A percentile compares a stretch with the other conserved stretches of the same genome.
phyloP scores from a whole-genome alignment of 2,113 vertebrate species.

The Blennius ocellaris region DNA sequence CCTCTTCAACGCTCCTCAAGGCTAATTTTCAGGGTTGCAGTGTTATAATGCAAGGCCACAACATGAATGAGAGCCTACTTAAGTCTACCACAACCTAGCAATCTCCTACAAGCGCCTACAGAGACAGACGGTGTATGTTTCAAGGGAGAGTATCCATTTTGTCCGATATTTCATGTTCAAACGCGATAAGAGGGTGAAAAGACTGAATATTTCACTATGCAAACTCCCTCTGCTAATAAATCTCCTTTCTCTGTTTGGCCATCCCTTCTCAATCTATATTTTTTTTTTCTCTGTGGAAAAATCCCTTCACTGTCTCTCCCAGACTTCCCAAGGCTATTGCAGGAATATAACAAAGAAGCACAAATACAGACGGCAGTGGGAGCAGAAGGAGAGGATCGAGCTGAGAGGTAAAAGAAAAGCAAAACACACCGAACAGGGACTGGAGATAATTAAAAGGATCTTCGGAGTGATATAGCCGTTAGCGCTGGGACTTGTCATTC shows the following conservation, averaged over 20 bases:
- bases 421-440: conserved; percentile 41
- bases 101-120: conserved; percentile 21
- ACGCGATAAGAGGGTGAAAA: conserved; percentile 25
- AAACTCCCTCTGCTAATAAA: conserved; percentile 32
- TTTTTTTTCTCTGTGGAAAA: conserved; percentile 44
- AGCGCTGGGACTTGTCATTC: conserved; percentile 41
- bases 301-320: conserved; percentile 42
- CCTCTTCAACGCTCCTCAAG: conserved; percentile 24
- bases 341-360: conserved; percentile 58
- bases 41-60: conserved; percentile 29
- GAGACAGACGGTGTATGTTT: conserved; percentile 17
- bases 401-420: conserved; percentile 56
- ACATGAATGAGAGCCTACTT: conserved; percentile 19
- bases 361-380: conserved; percentile 58
- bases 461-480: conserved; percentile 51
- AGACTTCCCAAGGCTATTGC: conserved; percentile 65
- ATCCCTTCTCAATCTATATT: conserved; percentile 27
- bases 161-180: conserved; percentile 30
- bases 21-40: conserved; percentile 43
- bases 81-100: background rate
- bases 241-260: conserved; percentile 37
- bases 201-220: conserved; percentile 46
- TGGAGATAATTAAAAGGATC: conserved; percentile 74
- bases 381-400: conserved; percentile 50
- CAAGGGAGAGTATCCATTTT: conserved; percentile 9